Conservation (phyloP, 2,888 invertebrate species). For the Furcula furcula region DNA sequence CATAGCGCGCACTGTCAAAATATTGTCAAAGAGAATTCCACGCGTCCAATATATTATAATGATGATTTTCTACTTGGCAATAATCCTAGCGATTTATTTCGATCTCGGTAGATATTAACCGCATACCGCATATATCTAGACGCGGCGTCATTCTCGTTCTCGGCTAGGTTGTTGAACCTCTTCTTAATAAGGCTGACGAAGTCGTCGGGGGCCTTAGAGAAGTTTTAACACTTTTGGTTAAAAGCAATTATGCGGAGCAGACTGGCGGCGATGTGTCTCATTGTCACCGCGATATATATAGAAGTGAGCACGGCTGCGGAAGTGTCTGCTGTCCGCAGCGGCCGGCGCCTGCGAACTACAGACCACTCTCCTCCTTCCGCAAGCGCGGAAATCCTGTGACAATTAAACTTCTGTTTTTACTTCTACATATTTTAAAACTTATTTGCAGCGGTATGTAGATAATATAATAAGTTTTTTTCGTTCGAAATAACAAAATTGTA, state of each 20-base stretch:
- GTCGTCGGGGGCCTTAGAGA: slow-evolving; percentile 36
- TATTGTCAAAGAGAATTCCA: slow-evolving; percentile 80
- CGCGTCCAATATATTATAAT: slow-evolving; percentile 79
- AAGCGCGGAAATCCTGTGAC: too few relatives aligned
- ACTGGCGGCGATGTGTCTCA: slow-evolving; percentile 62
- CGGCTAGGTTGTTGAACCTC: slow-evolving; percentile 73
- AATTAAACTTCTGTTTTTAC: too few relatives aligned
- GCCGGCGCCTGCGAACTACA: slow-evolving; percentile 23
- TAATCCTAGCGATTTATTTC: slow-evolving; percentile 81
- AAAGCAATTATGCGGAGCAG: slow-evolving; percentile 38
- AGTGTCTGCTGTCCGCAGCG: slow-evolving; percentile 58
- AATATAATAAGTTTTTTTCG: too few relatives aligned
- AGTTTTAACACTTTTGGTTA: slow-evolving; percentile 49
- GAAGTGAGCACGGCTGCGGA: slow-evolving; percentile 59
- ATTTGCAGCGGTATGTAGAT: too few relatives aligned
- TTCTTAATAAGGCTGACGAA: slow-evolving; percentile 59
- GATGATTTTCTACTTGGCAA: slow-evolving; percentile 79
- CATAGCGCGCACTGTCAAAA: slow-evolving; percentile 77
- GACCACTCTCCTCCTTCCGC: too few relatives aligned
- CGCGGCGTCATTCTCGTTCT: slow-evolving; percentile 59
- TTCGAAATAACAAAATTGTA: too few relatives aligned
- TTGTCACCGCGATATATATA: slow-evolving; percentile 62
- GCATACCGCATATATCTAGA: slow-evolving; percentile 75
- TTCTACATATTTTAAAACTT: too few relatives aligned
- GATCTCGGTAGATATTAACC: slow-evolving; percentile 75